Percentiles rank a stretch among this genome's conserved stretches.
These are phyloP conservation scores for Pseudopodoces humilis DNA, from an alignment of 2,113 vertebrate genomes.

Conservation along the genomic window DNA sequence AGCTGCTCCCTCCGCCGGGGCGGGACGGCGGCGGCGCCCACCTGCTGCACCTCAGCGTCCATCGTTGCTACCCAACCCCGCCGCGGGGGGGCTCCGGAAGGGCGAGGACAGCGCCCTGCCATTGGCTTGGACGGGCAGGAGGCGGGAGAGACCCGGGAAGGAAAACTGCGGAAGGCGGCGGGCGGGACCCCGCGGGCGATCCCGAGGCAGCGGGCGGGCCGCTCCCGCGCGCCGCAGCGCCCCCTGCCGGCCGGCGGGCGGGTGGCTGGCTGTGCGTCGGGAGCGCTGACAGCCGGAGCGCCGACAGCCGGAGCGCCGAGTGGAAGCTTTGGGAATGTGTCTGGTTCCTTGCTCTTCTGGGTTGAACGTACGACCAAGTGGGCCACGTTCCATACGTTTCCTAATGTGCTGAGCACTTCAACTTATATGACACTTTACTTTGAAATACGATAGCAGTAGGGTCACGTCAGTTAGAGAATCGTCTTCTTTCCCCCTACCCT, in stretches of 20 bases:
- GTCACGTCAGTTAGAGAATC: neutral
- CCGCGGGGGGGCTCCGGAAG: neutral
- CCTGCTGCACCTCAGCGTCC: constrained; percentile 8
- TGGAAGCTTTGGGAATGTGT: rapidly evolving
- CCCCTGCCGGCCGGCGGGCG: rapidly evolving
- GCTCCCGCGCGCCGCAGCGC: rapidly evolving
- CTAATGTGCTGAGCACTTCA: neutral
- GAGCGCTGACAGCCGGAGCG: rapidly evolving
- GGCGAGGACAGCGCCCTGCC: neutral
- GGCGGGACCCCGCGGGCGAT: neutral
- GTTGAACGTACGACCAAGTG: rapidly evolving
- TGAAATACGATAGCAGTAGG: neutral
- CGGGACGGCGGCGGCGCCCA: rapidly evolving
- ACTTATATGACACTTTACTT: neutral
- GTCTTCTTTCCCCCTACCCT: rapidly evolving
- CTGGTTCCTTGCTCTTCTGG: neutral
- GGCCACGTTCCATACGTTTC: rapidly evolving
- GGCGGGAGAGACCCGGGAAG: constrained; percentile 11
- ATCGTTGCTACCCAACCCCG: neutral
- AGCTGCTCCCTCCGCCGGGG: too few relatives aligned
- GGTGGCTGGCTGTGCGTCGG: rapidly evolving
- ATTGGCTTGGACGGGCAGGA: neutral
- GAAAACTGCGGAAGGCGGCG: neutral
- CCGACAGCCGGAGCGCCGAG: too few relatives aligned
- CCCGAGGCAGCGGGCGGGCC: neutral